Conservation (phyloP, 1,140 invertebrate species). For the Notospermus geniculatus region DNA sequence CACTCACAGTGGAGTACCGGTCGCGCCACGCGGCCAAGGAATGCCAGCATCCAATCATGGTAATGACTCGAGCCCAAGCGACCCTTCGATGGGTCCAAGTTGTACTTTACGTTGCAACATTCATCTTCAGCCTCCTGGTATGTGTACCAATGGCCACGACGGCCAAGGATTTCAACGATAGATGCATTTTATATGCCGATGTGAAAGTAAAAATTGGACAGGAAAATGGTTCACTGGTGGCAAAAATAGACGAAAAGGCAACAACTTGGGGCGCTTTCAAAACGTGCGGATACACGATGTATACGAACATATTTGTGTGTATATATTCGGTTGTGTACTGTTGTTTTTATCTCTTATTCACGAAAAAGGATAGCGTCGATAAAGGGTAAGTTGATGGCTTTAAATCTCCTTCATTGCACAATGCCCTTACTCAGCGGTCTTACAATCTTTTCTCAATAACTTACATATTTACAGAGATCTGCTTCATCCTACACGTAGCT, state of each 20-base stretch:
- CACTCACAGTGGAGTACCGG: no score
- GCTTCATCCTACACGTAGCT: no score
- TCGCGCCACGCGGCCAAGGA: no score
- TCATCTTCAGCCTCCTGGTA: constrained; percentile 5
- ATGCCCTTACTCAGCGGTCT: no score
- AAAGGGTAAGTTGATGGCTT: neutral
- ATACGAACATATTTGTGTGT: neutral
- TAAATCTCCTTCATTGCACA: no score
- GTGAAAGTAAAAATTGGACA: neutral
- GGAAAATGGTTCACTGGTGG: neutral
- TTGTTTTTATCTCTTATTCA: neutral
- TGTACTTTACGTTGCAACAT: neutral
- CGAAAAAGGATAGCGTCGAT: constrained; percentile 5
- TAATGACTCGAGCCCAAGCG: no score
- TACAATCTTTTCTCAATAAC: no score
- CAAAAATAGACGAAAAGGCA: neutral
- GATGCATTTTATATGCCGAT: neutral
- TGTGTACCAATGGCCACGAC: constrained; percentile 7
- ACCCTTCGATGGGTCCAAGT: no score
- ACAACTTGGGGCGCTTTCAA: constrained; percentile 1
- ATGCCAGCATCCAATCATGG: no score
- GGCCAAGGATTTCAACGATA: constrained; percentile 8
- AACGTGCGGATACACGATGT: constrained; percentile 6
- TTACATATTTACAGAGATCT: no score
- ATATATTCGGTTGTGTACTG: constrained; percentile 1